phyloP scores from a whole-genome alignment of 2,113 vertebrate genomes.

The Gavialis gangeticus region DNA sequence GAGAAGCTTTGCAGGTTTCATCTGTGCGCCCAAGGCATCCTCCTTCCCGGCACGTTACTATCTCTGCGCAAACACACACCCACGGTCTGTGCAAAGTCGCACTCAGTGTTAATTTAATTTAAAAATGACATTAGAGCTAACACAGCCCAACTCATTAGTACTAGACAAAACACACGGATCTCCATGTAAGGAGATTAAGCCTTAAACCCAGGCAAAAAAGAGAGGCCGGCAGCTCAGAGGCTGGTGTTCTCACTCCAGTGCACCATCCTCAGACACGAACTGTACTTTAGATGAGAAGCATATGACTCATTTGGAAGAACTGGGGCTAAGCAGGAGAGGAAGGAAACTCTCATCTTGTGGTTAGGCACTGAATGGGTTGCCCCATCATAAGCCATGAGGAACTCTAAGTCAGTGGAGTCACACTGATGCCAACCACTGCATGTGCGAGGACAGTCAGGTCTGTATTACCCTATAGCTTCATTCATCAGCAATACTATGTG shows the following conservation, averaged over 20 bases:
- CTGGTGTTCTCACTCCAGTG: neutral
- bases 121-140: slow-evolving; percentile 59
- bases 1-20: slow-evolving; percentile 69
- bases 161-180: slow-evolving; percentile 56
- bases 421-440: neutral
- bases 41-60: slow-evolving; percentile 59
- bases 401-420: neutral
- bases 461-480: too few relatives aligned
- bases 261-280: neutral
- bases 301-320: neutral
- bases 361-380: neutral
- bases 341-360: neutral
- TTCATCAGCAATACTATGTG: neutral
- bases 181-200: neutral
- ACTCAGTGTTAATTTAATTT: slow-evolving; percentile 58
- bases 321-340: neutral
- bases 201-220: neutral
- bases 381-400: neutral
- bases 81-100: slow-evolving; percentile 44
- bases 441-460: neutral
- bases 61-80: slow-evolving; percentile 71
- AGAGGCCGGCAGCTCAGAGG: neutral
- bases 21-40: slow-evolving; percentile 71
- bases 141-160: slow-evolving; percentile 67
- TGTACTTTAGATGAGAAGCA: neutral